Evolutionary conservation across 2,888 invertebrate genomes (phyloP).

Genomic region (Athalia rosae): DNA sequence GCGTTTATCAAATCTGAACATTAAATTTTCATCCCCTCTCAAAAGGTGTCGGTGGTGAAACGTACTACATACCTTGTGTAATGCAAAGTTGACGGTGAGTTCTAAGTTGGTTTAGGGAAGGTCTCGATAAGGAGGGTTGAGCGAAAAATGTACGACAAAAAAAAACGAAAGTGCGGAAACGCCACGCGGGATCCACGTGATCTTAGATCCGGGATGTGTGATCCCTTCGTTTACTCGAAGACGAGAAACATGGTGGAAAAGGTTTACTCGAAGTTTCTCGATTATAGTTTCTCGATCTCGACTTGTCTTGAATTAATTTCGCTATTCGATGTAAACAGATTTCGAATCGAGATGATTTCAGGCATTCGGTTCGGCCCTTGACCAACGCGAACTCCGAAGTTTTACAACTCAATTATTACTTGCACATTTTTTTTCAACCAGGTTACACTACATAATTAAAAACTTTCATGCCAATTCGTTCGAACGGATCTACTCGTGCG

Average conservation of each 20-base stretch:
- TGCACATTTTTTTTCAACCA: not conserved
- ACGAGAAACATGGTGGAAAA: no score
- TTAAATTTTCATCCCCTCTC: constrained; percentile 39
- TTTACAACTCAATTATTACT: no score
- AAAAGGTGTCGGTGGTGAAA: constrained; percentile 39
- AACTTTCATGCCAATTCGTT: constrained; percentile 40
- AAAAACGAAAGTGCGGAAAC: constrained; percentile 1
- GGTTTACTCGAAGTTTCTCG: no score
- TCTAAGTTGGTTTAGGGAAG: constrained; percentile 18
- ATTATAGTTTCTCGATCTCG: no score
- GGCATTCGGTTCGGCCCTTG: no score
- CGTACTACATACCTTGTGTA: constrained; percentile 20
- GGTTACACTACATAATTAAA: constrained; percentile 14
- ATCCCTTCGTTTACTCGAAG: no score
- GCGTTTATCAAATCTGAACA: constrained; percentile 36
- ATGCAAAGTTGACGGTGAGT: constrained; percentile 34
- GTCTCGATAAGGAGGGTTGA: not conserved
- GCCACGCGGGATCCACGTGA: not conserved
- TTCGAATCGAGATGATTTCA: no score
- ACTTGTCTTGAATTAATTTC: no score
- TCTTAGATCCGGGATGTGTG: no score
- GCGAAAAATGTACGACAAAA: not conserved
- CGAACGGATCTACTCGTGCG: constrained; percentile 6
- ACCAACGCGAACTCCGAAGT: no score
- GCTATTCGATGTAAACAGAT: no score